Evolutionary conservation across 2,113 vertebrate genomes (phyloP).

Genomic region (Mionectes macconnelli): DNA sequence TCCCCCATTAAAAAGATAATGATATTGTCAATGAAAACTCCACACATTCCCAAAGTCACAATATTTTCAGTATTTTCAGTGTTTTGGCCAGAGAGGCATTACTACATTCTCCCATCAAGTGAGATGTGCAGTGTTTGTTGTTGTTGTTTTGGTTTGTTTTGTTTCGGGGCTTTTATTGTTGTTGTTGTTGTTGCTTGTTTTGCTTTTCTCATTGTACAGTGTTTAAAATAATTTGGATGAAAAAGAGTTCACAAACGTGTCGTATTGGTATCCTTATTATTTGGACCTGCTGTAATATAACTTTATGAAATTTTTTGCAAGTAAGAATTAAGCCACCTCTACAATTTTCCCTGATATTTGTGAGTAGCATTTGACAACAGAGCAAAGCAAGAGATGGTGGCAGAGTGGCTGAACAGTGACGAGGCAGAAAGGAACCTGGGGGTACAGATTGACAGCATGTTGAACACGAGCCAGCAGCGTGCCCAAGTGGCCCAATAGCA

Average conservation of each 20-base stretch:
- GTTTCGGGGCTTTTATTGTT: not conserved
- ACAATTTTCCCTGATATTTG: not conserved
- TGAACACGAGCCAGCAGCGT: too few species aligned
- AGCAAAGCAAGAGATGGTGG: not conserved
- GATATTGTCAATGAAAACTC: not conserved
- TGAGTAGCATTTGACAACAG: not conserved
- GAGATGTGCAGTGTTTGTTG: accelerated
- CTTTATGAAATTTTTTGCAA: not conserved
- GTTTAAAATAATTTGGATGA: not conserved
- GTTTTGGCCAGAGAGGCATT: not conserved
- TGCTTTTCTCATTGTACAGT: not conserved
- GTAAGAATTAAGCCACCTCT: not conserved
- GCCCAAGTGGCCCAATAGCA: too few species aligned
- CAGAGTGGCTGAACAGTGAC: not conserved
- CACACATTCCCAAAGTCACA: not conserved
- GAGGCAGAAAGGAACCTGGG: too few species aligned
- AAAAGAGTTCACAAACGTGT: not conserved
- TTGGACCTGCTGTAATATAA: not conserved
- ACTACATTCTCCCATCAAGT: not conserved
- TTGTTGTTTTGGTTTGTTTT: not conserved
- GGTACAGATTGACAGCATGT: too few species aligned
- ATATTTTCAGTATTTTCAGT: not conserved
- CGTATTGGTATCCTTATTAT: not conserved
- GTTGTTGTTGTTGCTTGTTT: not conserved
- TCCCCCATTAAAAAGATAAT: not conserved